Evolutionary conservation across 2,888 invertebrate genomes (phyloP), one percentile per base, ranked within the genome.

Genomic region (Pristionchus mayeri): DNA sequence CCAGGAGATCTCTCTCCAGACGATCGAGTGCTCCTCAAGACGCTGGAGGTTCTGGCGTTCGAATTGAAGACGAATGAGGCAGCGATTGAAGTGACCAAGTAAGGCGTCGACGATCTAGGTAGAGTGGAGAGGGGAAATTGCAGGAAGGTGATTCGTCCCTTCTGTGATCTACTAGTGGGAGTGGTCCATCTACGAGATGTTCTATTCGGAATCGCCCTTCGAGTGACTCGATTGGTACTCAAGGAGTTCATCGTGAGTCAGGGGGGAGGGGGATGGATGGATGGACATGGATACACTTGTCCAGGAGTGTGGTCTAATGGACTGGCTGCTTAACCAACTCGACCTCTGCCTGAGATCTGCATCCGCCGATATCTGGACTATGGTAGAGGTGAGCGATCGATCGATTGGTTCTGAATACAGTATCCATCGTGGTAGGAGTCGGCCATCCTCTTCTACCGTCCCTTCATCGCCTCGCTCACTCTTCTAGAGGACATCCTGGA

Each of bases 401-500:
- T 16, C 27, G 11, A n/a, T 76, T 4, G 3, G 4, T 30, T 52
- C 1, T 30, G n/a, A 50, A 0, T 78, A 78, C 52, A 2, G 78
- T 78, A 78, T 78, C 30, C 40, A n/a, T 57, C 79, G 18, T 54
- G 13, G 21, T 63, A 82, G 81, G 75, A 67, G 21, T 84, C 84
- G 7, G 84, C 84, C 24, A 44, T 84, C n/a, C 52, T 44, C 37
- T 84, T 84, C 75, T 84, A 71, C 37, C 84, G 84, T 3, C 84
- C 71, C 1, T 75, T 84, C 54, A 13, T 54, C 40, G 71, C 71
- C n/a, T 67, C 75, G 4, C 84, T 84, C n/a, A 40, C 84, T 11
- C 84, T 84, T 4, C 27, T 84, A 1, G 75, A 75, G 27, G 84
- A 84, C 71, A 84, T 84, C 24, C 75, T 84, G n/a, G 71, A 75